These are phyloP conservation scores for Rattus rattus DNA, from an alignment of 2,113 vertebrate genomes.

Conservation along the genomic window DNA sequence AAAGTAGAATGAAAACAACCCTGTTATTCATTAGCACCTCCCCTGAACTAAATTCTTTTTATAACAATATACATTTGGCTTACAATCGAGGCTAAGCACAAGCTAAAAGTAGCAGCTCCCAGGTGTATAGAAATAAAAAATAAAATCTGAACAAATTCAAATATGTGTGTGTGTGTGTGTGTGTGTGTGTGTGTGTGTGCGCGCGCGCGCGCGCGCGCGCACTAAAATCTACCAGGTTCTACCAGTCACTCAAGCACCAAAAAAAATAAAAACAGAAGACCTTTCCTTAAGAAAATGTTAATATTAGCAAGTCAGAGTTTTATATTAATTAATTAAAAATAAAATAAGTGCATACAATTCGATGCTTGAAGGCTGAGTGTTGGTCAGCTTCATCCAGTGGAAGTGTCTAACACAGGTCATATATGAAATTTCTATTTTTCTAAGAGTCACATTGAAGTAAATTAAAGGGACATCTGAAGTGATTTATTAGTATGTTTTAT, in stretches of 20 bases:
- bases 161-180: not conserved
- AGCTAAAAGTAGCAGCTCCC: conserved; percentile 37
- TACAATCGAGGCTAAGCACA: conserved; percentile 28
- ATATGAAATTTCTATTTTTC: conserved; percentile 32
- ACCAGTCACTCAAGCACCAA: not conserved
- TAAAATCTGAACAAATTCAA: not conserved
- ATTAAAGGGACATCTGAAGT: not conserved
- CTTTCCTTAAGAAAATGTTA: not conserved
- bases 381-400: not conserved
- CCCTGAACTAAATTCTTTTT: conserved; percentile 48
- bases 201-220: too few species aligned
- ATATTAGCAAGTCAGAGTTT: conserved; percentile 24
- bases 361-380: not conserved
- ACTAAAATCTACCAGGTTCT: conserved; percentile 25
- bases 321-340: not conserved
- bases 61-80: conserved; percentile 57
- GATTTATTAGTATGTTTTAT: conserved; percentile 33
- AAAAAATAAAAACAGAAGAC: conserved; percentile 34
- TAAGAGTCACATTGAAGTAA: not conserved
- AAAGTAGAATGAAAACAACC: conserved; percentile 58
- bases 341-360: not conserved
- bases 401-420: not conserved
- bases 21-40: conserved; percentile 54
- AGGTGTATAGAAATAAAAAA: conserved; percentile 22
- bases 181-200: too few species aligned